Percentiles rank a stretch among this genome's conserved stretches.
Evolutionary conservation across 2,888 invertebrate species (phyloP).

Genomic region (Orthosia cruda): DNA sequence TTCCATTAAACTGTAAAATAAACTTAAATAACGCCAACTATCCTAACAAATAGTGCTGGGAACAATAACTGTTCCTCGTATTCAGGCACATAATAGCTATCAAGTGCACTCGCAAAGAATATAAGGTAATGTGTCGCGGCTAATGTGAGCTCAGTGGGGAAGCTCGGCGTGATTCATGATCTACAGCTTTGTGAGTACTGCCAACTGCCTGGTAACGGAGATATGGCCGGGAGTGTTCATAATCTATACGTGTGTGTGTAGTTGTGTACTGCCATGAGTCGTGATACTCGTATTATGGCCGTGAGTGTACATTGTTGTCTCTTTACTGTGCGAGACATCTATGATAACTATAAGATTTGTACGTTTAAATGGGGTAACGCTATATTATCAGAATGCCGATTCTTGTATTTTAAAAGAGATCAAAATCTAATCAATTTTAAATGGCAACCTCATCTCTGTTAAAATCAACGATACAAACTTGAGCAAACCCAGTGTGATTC

Average conservation of each 20-base stretch:
- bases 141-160: slow-evolving; percentile 28
- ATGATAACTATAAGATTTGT: neutral
- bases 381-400: too few species aligned
- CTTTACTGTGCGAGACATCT: neutral
- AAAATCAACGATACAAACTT: neutral
- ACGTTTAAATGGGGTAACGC: too few species aligned
- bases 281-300: neutral
- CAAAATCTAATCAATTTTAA: neutral
- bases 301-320: slow-evolving; percentile 31
- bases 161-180: slow-evolving; percentile 37
- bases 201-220: slow-evolving; percentile 18
- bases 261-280: slow-evolving; percentile 1
- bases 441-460: neutral
- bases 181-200: neutral
- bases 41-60: slow-evolving; percentile 11
- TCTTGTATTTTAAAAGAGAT: too few species aligned
- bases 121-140: slow-evolving; percentile 34
- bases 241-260: neutral
- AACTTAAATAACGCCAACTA: neutral
- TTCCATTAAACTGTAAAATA: slow-evolving; percentile 18
- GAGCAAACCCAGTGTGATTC: too few species aligned
- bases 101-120: slow-evolving; percentile 48
- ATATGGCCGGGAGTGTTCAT: slow-evolving; percentile 4
- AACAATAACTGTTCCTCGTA: slow-evolving; percentile 39
- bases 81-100: slow-evolving; percentile 40